Percentiles rank a stretch among this genome's conserved stretches.
Evolutionary conservation across 2,797 vertebrate species (phyloP).

Genomic region (Coreius guichenoti): DNA sequence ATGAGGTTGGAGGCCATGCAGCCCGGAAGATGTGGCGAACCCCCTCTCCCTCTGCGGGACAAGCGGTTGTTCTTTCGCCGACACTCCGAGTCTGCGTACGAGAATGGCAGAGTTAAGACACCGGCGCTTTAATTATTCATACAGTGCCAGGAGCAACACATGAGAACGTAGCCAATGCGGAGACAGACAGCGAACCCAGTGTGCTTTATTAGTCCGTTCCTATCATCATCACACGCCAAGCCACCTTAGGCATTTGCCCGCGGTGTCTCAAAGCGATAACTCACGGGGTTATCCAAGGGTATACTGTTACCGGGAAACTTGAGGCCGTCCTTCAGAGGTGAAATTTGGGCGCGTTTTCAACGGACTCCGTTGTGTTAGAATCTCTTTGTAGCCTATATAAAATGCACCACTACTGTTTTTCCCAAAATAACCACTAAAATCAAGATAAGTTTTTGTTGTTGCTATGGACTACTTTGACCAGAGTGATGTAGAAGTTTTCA

Average conservation of each 20-base stretch:
- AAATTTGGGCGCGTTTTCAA: constrained; percentile 52
- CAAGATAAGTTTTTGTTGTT: too few species aligned
- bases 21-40: constrained; percentile 68
- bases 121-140: constrained; percentile 92
- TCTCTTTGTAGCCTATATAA: not conserved
- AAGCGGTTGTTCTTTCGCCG: constrained; percentile 68
- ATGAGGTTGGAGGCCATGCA: constrained; percentile 78
- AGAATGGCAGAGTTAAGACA: constrained; percentile 76
- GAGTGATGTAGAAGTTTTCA: too few species aligned
- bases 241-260: constrained; percentile 66
- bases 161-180: constrained; percentile 85
- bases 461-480: too few species aligned
- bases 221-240: constrained; percentile 86
- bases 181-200: constrained; percentile 81
- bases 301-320: constrained; percentile 71
- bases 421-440: too few species aligned
- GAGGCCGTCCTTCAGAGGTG: constrained; percentile 63
- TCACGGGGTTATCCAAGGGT: constrained; percentile 37
- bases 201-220: constrained; percentile 89
- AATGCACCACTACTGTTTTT: too few species aligned
- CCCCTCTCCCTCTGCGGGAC: constrained; percentile 60
- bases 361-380: not conserved
- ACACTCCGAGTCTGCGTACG: constrained; percentile 65
- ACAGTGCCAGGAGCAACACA: constrained; percentile 90
- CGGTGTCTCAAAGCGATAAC: constrained; percentile 35